Evolutionary conservation across 2,113 vertebrate species (phyloP).

Genomic region (Laterallus jamaicensis): DNA sequence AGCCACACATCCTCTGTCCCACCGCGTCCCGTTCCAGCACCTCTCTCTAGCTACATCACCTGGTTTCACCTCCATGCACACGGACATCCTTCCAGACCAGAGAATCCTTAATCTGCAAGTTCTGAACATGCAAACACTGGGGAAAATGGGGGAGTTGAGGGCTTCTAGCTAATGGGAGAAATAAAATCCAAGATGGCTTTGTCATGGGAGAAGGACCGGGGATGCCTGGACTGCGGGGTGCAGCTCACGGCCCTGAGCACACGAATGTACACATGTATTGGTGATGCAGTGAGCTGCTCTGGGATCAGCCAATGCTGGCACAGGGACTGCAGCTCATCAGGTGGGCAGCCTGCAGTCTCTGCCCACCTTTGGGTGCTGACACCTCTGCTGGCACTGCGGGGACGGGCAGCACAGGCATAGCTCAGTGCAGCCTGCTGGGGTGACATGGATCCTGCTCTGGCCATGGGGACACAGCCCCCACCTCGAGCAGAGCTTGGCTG

Average conservation of each 20-base stretch:
- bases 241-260: neutral
- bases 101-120: neutral
- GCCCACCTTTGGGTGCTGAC: neutral
- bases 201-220: neutral
- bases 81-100: neutral
- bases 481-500: neutral
- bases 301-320: neutral
- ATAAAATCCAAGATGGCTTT: neutral
- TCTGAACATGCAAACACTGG: slow-evolving; percentile 12
- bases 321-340: rapidly evolving
- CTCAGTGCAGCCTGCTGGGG: neutral
- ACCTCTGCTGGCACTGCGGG: rapidly evolving
- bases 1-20: neutral
- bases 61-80: neutral
- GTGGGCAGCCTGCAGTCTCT: neutral
- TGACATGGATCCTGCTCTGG: neutral
- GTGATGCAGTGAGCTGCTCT: neutral
- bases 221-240: neutral
- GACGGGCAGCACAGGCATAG: neutral
- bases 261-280: rapidly evolving
- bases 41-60: neutral
- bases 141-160: neutral
- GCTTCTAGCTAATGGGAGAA: neutral
- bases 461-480: neutral
- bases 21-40: neutral